Conservation (phyloP, 2,888 invertebrate genomes). For the Koerneria pararmatus region DNA sequence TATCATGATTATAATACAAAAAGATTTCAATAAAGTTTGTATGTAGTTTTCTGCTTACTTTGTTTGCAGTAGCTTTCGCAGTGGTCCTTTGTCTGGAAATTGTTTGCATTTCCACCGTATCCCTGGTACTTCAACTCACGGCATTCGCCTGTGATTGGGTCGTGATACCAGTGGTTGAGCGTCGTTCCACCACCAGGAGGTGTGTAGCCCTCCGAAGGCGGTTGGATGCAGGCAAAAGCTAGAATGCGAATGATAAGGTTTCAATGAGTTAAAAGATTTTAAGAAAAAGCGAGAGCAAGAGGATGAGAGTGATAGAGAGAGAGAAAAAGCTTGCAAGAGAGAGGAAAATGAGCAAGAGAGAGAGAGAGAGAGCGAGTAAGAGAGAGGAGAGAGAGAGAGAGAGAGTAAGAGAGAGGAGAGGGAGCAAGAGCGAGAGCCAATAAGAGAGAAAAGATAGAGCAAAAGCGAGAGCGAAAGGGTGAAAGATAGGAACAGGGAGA, state of each 20-base stretch:
- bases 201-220: slow-evolving; percentile 57
- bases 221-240: slow-evolving; percentile 59
- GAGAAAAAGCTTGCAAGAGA: too few relatives aligned
- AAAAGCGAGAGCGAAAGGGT: too few relatives aligned
- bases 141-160: slow-evolving; percentile 56
- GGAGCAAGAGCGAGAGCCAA: too few relatives aligned
- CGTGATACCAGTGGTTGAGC: slow-evolving; percentile 58
- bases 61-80: slow-evolving; percentile 59
- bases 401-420: too few relatives aligned
- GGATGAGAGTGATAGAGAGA: too few relatives aligned
- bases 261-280: too few relatives aligned
- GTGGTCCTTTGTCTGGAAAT: slow-evolving; percentile 58
- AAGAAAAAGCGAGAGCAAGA: too few relatives aligned
- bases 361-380: too few relatives aligned
- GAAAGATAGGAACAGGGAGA: too few relatives aligned
- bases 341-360: too few relatives aligned
- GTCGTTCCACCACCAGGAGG: slow-evolving; percentile 58
- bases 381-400: too few relatives aligned
- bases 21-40: not conserved
- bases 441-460: too few relatives aligned
- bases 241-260: slow-evolving; percentile 24
- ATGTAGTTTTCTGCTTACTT: slow-evolving; percentile 40
- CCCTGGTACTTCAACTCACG: slow-evolving; percentile 56
- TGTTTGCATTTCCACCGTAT: slow-evolving; percentile 56
- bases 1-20: not conserved